These are phyloP conservation scores for Palythoa grandis DNA, from an alignment of 92 coral and sea anemone genomes.

Conservation along the genomic window DNA sequence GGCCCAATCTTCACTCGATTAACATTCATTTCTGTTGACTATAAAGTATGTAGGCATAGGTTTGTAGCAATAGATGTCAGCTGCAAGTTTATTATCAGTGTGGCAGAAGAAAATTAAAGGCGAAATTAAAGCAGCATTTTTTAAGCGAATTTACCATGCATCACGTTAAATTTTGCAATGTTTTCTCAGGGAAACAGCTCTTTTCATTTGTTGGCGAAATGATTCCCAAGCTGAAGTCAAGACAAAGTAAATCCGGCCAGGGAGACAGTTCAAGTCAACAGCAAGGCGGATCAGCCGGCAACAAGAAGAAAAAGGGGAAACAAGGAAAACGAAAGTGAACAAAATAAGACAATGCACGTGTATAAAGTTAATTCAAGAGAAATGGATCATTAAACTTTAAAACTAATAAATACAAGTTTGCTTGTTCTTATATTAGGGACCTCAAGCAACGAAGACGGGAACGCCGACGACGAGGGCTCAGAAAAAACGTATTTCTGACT, in stretches of 20 bases:
- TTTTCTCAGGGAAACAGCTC: constrained; percentile 75
- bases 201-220: constrained; percentile 87
- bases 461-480: too few species aligned
- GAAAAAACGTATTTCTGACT: too few species aligned
- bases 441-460: too few species aligned
- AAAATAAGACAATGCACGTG: not conserved
- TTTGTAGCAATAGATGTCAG: too few species aligned
- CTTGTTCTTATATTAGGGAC: not conserved
- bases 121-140: too few species aligned
- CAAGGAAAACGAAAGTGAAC: constrained; percentile 87
- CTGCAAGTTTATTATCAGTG: too few species aligned
- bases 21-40: too few species aligned
- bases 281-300: constrained; percentile 70
- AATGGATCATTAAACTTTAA: not conserved
- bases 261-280: constrained; percentile 70
- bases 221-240: constrained; percentile 92
- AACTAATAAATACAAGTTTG: not conserved
- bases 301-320: constrained; percentile 92
- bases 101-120: too few species aligned
- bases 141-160: not conserved
- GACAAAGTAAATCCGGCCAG: constrained; percentile 91
- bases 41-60: too few species aligned
- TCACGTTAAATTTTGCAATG: not conserved
- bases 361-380: not conserved
- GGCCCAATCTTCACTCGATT: too few species aligned